Conservation (phyloP, 2,113 vertebrate genomes). For the Glaucidium brasilianum region DNA sequence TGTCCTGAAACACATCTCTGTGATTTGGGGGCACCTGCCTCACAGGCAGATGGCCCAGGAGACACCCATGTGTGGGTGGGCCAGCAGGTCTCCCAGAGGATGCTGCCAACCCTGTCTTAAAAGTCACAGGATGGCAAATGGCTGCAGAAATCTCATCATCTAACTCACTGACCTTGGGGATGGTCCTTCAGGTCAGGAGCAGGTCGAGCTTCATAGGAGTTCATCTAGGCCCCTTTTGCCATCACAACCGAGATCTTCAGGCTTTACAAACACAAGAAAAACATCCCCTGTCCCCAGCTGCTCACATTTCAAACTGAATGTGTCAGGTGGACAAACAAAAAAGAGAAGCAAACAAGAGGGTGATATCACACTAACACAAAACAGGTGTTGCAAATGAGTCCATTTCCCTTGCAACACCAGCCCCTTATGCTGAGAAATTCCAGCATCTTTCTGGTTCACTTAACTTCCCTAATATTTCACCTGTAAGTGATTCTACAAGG, state of each 20-base stretch:
- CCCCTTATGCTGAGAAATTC: neutral
- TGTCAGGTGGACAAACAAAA: neutral
- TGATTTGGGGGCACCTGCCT: neutral
- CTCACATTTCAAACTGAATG: neutral
- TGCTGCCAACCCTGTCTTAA: neutral
- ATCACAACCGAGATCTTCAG: neutral
- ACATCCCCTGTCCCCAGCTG: neutral
- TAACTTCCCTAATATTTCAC: neutral
- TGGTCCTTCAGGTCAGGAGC: neutral
- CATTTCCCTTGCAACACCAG: neutral
- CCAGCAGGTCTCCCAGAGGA: neutral
- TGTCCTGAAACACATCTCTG: neutral
- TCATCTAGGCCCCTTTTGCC: neutral
- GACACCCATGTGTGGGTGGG: accelerated
- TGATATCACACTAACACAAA: neutral
- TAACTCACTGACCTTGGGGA: neutral
- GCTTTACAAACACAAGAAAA: neutral
- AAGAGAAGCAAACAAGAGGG: neutral
- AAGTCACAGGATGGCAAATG: neutral
- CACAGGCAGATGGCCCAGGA: neutral
- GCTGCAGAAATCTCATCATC: neutral
- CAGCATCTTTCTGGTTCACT: neutral
- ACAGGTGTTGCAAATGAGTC: neutral
- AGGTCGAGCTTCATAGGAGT: neutral
- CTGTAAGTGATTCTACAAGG: neutral